Base-by-base conservation (phyloP, 1,140 invertebrate genomes). In the Scylla paramamosain region DNA sequence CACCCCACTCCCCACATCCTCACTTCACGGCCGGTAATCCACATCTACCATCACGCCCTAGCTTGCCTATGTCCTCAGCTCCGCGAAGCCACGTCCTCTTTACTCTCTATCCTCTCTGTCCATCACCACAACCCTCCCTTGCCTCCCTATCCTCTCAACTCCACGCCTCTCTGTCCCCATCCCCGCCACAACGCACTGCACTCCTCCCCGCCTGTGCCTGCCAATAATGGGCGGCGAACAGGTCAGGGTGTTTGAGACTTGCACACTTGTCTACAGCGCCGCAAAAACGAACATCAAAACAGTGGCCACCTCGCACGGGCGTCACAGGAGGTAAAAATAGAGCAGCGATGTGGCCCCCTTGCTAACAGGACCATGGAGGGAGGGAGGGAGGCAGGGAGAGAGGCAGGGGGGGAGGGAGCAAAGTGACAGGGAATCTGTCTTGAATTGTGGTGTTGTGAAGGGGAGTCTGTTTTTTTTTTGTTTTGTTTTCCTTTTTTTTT, bases 311-410 rank as follows among this genome's bases (percentile, higher is more conserved):
- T 77, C 67, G n/a, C 67, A 77, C 1, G n/a, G n/a, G 67, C 67
- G 67, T 77, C 67, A 77, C 20, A n/a, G 67, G 1, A 20, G 67
- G 6, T n/a, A 77, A n/a, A 77, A 77, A 77, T 77, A 77, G 67
- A 25, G 6, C 16, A 77, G 67, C 67, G 67, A 77, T n/a, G 67
- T 77, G 67, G 67, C 25, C 67, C 25, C n/a, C 25, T 77, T 77
- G 52, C 52, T 77, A 77, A 77, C 67, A 77, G 67, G 67, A 77
- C 67, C 67, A 77, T n/a, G 67, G 67, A n/a, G 67, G 67, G 67
- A 77, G 67, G 16, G 25, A n/a, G 67, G 67, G 67, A 77, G n/a
- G n/a, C 7, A 77, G 67, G 16, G 52, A 48, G 88, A 48, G 84
- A 87, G 10, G n/a, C 6, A 39, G 31, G 20, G 86, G 32, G 28